Evolutionary conservation across 2,113 vertebrate species (phyloP), one percentile per base, ranked within the genome.

Genomic region (Pan troglodytes): DNA sequence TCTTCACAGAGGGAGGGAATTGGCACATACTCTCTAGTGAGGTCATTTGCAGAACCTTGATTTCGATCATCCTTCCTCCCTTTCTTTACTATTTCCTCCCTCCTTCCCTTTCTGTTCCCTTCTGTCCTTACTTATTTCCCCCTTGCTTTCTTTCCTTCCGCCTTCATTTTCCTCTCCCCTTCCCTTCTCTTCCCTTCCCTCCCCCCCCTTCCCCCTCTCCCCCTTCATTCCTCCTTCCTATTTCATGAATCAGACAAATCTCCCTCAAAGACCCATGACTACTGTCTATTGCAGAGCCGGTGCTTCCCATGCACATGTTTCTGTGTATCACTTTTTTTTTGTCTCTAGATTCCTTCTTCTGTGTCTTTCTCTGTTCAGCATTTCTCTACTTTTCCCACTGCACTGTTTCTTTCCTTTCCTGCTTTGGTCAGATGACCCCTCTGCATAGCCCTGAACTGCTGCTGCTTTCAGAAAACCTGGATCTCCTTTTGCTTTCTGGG

Each of bases 1-100:
- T 81, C 76, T 88, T 89, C 90, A 83, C 94, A 93, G 92, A 72
- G 52, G 57, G 92, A 93, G 50, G 32, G 27, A 64, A 57, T 30
- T 1, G 2, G 45, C n/a, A 48, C 14, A 67, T 18, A 38, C 30
- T 95, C 70, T 70, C 79, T 35, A 75, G 23, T 40, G 64, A 93
- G 96, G 61, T 81, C 61, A 93, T 81, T 94, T 89, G 84, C 35
- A 92, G 61, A 22, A 81, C 25, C 90, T 1, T 25, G 70, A 13
- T n/a, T 93, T 86, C 35, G 8, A 82, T 64, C 18, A 35, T 80
- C 22, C 30, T 32, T 50, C 38, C 2, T 52, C 30, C 45, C 10
- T n/a, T 22, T 50, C 2, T 52, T n/a, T 10, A 38, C 43, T 59
- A 2, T 11, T 8, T 59, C 2, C 9, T 17, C 3, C 6, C 0